A percentile compares a stretch with the other conserved stretches of the same genome.
Conservation (phyloP, 2,888 invertebrate species). For the Alcis repandata region DNA sequence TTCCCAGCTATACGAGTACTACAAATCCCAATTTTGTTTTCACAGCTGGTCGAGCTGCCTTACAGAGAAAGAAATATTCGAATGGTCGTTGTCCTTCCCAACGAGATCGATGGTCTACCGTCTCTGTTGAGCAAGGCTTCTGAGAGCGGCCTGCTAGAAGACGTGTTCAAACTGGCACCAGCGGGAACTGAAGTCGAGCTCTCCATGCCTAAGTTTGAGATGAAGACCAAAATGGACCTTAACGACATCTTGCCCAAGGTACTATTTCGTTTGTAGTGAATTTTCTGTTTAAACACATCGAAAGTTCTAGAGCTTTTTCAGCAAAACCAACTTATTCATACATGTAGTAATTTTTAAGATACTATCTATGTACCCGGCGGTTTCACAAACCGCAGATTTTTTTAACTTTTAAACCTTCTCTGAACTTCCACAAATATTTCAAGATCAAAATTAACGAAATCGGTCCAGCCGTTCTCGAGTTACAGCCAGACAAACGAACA, state of each 20-base stretch:
- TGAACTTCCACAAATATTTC: no score
- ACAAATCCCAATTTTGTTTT: constrained; percentile 8
- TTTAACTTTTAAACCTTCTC: no score
- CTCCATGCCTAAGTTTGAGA: constrained; percentile 66
- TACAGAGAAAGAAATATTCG: constrained; percentile 68
- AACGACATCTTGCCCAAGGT: constrained; percentile 65
- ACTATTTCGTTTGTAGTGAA: background rate
- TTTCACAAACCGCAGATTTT: no score
- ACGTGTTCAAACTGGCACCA: constrained; percentile 56
- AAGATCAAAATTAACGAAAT: no score
- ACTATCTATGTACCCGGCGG: no score
- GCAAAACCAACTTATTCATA: no score
- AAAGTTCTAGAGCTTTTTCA: no score
- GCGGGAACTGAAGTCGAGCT: constrained; percentile 53
- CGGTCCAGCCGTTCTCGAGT: no score
- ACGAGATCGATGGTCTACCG: constrained; percentile 62
- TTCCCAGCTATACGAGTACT: no score
- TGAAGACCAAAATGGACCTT: constrained; percentile 59
- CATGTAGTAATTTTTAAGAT: no score
- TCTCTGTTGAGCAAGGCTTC: constrained; percentile 61
- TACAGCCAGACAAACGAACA: no score
- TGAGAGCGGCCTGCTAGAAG: constrained; percentile 57
- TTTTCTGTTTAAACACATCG: background rate
- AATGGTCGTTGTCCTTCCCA: constrained; percentile 66
- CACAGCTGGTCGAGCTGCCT: constrained; percentile 67